Conservation (phyloP, 2,113 vertebrate species). For the Opisthocomus hoazin region DNA sequence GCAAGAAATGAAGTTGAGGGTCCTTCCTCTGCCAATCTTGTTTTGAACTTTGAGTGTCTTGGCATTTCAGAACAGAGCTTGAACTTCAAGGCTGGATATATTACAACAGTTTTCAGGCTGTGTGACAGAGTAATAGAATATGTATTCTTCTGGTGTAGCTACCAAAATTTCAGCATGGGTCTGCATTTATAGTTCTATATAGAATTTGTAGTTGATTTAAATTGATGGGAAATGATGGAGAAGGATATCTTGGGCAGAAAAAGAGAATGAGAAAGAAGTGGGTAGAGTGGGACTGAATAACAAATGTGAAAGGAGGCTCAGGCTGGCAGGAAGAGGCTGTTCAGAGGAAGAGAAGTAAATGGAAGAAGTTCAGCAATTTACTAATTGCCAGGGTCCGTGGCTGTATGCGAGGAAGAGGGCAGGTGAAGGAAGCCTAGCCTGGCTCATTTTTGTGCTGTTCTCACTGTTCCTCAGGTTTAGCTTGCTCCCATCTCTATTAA, state of each 20-base stretch:
- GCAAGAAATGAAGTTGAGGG: background rate
- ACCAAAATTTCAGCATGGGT: background rate
- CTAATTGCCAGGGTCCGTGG: background rate
- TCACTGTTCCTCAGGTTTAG: background rate
- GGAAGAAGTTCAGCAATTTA: background rate
- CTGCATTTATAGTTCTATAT: background rate
- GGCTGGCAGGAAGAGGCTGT: background rate
- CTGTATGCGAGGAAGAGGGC: background rate
- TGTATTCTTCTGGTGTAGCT: background rate
- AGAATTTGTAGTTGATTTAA: background rate
- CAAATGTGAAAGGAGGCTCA: background rate
- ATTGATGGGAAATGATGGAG: background rate
- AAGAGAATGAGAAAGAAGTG: background rate
- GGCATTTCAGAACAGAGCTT: background rate
- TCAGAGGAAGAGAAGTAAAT: background rate
- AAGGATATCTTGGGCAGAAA: background rate
- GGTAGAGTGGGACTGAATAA: background rate
- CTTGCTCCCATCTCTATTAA: background rate
- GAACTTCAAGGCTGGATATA: background rate
- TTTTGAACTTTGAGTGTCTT: background rate
- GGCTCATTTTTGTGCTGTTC: background rate
- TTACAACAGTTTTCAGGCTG: background rate
- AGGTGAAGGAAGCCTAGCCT: background rate
- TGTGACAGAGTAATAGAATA: background rate
- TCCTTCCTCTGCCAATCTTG: background rate